phyloP scores from a whole-genome alignment of 2,797 vertebrate genomes.

The Mionectes olivaceus region DNA sequence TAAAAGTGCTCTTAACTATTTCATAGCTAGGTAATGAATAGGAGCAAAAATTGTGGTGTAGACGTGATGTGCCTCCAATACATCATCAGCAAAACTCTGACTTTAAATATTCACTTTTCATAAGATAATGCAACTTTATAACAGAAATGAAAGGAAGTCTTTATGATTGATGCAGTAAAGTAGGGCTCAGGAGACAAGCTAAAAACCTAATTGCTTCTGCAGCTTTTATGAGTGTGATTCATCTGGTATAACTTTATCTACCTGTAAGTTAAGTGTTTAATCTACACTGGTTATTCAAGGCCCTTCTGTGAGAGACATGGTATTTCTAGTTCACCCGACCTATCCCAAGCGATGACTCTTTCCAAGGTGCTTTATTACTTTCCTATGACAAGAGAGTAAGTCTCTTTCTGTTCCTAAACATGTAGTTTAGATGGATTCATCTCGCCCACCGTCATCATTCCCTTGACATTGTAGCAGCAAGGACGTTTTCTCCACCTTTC shows the following conservation, averaged over 20 bases:
- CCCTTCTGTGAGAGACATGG: not conserved
- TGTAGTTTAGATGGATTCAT: not conserved
- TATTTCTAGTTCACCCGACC: not conserved
- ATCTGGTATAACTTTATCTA: not conserved
- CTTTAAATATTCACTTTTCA: not conserved
- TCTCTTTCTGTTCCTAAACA: not conserved
- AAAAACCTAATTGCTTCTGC: slow-evolving; percentile 30
- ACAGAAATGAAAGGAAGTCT: not conserved
- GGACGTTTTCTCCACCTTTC: not conserved
- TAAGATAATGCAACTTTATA: not conserved
- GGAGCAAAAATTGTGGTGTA: not conserved
- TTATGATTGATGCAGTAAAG: not conserved
- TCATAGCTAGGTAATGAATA: not conserved
- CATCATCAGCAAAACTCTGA: not conserved
- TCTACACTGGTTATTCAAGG: not conserved
- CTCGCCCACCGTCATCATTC: not conserved
- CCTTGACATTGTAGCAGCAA: not conserved
- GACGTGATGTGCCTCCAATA: not conserved
- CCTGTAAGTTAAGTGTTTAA: slow-evolving; percentile 13
- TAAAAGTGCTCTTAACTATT: slow-evolving; percentile 5
- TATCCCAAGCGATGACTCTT: not conserved
- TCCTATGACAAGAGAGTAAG: not conserved
- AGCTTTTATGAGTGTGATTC: slow-evolving; percentile 29
- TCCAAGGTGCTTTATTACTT: not conserved
- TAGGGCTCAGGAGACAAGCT: not conserved